Evolutionary conservation across 2,113 vertebrate genomes (phyloP).

Genomic region (Cololabis saira): DNA sequence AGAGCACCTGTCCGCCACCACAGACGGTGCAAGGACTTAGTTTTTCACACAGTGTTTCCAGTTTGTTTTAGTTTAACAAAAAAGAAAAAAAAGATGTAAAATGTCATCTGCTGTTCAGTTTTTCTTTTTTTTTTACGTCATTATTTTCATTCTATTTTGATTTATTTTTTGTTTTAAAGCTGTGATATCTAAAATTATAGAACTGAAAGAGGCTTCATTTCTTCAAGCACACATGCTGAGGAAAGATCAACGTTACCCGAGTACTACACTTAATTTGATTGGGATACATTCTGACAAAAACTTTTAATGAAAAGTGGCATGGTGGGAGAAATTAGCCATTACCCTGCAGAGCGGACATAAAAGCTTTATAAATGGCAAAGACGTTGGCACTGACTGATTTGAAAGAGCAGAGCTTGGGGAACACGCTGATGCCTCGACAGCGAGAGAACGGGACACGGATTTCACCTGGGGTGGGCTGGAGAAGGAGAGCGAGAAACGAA

Average conservation of each 20-base stretch:
- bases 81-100: too few species aligned
- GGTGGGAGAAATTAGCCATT: constrained; percentile 80
- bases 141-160: too few species aligned
- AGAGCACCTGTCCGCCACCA: too few species aligned
- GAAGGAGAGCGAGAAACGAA: not conserved
- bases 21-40: too few species aligned
- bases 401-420: constrained; percentile 65
- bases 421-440: constrained; percentile 48
- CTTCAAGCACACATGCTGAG: constrained; percentile 45
- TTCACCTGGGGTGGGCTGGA: constrained; percentile 33
- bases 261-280: constrained; percentile 86
- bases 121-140: too few species aligned
- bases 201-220: constrained; percentile 29
- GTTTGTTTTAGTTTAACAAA: too few species aligned
- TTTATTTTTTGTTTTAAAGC: too few species aligned
- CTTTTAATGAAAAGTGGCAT: constrained; percentile 90
- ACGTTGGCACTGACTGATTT: constrained; percentile 65
- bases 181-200: too few species aligned
- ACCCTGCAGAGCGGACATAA: constrained; percentile 76
- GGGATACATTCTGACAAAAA: constrained; percentile 90
- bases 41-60: too few species aligned
- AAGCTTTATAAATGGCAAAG: constrained; percentile 81
- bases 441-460: constrained; percentile 37
- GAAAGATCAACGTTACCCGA: constrained; percentile 74
- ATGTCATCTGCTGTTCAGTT: too few species aligned